phyloP scores from a whole-genome alignment of 2,797 vertebrate genomes.

The Picus viridis region DNA sequence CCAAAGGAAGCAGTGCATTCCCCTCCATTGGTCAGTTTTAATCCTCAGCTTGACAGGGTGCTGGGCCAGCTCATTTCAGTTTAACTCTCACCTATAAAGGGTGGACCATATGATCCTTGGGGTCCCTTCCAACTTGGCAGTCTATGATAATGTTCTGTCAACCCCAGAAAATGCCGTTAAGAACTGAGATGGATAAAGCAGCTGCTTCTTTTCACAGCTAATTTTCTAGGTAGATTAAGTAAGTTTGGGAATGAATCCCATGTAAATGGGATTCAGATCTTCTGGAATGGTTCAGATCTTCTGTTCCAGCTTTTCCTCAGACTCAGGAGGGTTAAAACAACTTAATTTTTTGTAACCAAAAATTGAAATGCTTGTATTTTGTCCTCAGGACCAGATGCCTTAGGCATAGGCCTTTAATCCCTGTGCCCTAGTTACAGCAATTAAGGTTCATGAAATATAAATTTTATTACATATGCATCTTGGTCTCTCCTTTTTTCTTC shows the following conservation, averaged over 20 bases:
- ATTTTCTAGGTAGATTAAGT: background rate
- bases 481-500: conserved; percentile 17
- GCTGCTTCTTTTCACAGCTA: background rate
- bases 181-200: background rate
- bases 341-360: background rate
- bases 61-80: too few species aligned
- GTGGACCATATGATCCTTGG: too few species aligned
- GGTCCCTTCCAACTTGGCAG: too few species aligned
- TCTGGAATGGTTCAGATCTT: background rate
- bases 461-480: conserved; percentile 32
- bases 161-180: background rate
- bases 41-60: too few species aligned
- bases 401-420: conserved; percentile 43
- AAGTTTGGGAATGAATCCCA: background rate
- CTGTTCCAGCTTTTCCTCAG: background rate
- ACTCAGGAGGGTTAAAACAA: background rate
- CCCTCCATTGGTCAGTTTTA: too few species aligned
- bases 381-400: conserved; percentile 20
- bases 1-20: too few species aligned
- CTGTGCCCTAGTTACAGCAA: conserved; percentile 52
- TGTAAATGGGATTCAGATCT: too few species aligned
- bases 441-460: conserved; percentile 64
- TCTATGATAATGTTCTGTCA: background rate
- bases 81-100: too few species aligned
- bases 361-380: background rate